A percentile compares a stretch with the other conserved stretches of the same genome.
Evolutionary conservation across 2,797 vertebrate genomes (phyloP).

Genomic region (Propithecus deckenii): DNA sequence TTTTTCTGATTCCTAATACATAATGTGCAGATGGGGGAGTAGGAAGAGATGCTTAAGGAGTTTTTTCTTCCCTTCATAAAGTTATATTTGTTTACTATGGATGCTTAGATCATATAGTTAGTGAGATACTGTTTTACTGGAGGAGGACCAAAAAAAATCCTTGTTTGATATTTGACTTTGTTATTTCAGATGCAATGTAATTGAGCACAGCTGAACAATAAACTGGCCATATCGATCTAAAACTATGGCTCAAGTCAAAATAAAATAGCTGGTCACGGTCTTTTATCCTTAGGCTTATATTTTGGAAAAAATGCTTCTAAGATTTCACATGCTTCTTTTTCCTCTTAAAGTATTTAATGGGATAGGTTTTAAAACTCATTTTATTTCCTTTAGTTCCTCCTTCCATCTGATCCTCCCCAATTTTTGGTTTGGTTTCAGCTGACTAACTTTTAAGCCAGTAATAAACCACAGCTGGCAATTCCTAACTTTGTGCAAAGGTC

Average conservation of each 20-base stretch:
- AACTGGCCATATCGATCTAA: slow-evolving; percentile 1
- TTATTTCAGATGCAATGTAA: not conserved
- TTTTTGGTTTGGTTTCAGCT: not conserved
- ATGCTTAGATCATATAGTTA: not conserved
- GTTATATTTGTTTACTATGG: slow-evolving; percentile 63
- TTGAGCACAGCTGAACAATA: slow-evolving; percentile 18
- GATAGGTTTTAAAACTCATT: not conserved
- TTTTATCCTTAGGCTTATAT: not conserved
- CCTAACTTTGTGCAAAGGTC: not conserved
- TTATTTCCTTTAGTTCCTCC: not conserved
- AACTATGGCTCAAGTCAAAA: slow-evolving; percentile 4
- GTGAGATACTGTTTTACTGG: not conserved
- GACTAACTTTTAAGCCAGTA: not conserved
- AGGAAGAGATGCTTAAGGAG: not conserved
- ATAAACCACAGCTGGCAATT: not conserved
- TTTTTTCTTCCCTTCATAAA: not conserved
- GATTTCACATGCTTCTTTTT: not conserved
- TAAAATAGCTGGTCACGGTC: not conserved
- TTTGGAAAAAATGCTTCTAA: slow-evolving; percentile 8
- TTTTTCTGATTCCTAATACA: slow-evolving; percentile 53
- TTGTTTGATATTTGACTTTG: not conserved
- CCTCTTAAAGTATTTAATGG: not conserved
- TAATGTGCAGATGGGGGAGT: not conserved
- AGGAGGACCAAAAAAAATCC: not conserved
- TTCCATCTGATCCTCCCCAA: not conserved